Conservation (phyloP, 2,888 invertebrate genomes). For the Tridacna crocea region DNA sequence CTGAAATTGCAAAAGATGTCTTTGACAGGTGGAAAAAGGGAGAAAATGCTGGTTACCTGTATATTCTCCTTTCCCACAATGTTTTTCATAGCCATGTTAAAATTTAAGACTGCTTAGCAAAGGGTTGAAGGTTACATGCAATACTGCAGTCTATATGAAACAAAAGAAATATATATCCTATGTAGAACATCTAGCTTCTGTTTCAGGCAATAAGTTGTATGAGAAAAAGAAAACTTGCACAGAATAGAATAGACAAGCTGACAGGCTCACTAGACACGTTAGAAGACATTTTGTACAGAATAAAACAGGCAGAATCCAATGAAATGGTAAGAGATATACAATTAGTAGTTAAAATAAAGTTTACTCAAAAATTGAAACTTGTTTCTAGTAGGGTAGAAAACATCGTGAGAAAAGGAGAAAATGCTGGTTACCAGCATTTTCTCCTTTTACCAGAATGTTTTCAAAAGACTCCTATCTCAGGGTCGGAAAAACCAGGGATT, state of each 20-base stretch:
- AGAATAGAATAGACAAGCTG: conserved; percentile 62
- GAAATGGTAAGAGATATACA: conserved; percentile 62
- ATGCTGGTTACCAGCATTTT: too few species aligned
- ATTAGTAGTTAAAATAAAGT: not conserved
- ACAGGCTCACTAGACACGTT: conserved; percentile 64
- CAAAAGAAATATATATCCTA: too few species aligned
- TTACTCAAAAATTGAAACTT: not conserved
- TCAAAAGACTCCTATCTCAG: too few species aligned
- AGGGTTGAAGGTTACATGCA: too few species aligned
- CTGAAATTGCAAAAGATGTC: too few species aligned
- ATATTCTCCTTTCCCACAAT: not conserved
- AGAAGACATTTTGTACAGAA: conserved; percentile 64
- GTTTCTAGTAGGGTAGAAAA: too few species aligned
- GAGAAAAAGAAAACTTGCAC: conserved; percentile 60
- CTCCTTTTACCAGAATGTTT: too few species aligned
- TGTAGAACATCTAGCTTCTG: not conserved
- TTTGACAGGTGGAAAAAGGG: not conserved
- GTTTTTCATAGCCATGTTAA: not conserved
- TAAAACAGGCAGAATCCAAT: conserved; percentile 67
- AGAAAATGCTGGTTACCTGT: not conserved
- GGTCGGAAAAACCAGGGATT: too few species aligned
- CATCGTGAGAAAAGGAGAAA: too few species aligned
- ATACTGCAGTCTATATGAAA: too few species aligned
- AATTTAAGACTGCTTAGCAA: too few species aligned
- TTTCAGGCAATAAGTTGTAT: conserved; percentile 64